These are phyloP conservation scores for Phylloscopus trochilus DNA, from an alignment of 2,113 vertebrate species.

Conservation along the genomic window DNA sequence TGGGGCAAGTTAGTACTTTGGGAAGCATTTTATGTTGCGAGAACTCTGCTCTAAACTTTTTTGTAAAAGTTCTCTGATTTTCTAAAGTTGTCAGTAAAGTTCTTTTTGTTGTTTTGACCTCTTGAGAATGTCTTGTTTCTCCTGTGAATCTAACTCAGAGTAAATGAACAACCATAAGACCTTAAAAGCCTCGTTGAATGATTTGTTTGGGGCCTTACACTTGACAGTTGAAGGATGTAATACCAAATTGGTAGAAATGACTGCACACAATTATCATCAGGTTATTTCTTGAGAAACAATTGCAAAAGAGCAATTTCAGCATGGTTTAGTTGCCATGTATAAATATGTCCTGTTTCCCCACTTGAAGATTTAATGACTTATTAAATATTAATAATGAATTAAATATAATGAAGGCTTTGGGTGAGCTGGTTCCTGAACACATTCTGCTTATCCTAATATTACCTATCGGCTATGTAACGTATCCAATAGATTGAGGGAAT, in stretches of 20 bases:
- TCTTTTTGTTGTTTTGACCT: not conserved
- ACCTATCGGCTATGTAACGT: rapidly evolving
- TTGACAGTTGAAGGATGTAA: not conserved
- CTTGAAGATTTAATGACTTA: not conserved
- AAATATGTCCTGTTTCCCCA: not conserved
- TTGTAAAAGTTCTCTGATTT: not conserved
- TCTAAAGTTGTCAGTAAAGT: not conserved
- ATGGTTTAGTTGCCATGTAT: not conserved
- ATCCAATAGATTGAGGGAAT: not conserved
- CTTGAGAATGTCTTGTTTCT: not conserved
- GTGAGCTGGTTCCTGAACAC: not conserved
- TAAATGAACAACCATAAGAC: not conserved
- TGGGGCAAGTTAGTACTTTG: rapidly evolving
- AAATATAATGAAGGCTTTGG: not conserved
- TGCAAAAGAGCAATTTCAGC: not conserved
- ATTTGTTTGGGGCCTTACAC: not conserved
- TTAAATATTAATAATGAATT: too few relatives aligned
- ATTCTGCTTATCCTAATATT: not conserved
- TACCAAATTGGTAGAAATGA: not conserved
- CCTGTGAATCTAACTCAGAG: rapidly evolving
- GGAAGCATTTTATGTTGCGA: not conserved
- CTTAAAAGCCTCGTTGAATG: not conserved
- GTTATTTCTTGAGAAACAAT: not conserved
- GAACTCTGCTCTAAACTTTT: not conserved
- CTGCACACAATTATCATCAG: not conserved